Percentiles rank a stretch among this genome's conserved stretches.
Evolutionary conservation across 2,888 invertebrate species (phyloP).

Genomic region (Drosophila incognita): DNA sequence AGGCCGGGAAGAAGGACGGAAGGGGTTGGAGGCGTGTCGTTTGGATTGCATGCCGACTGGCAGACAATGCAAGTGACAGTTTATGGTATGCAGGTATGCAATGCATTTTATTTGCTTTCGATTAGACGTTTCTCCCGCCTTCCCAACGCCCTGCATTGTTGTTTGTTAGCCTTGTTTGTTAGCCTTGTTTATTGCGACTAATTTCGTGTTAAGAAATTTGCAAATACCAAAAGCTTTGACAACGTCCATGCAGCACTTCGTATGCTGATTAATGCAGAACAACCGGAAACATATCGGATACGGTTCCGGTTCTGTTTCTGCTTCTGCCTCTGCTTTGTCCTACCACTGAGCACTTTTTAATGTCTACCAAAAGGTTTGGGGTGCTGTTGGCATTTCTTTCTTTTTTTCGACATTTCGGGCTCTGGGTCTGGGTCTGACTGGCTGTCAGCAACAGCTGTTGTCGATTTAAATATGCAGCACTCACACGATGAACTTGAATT

Average conservation of each 20-base stretch:
- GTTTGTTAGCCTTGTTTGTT: constrained; percentile 58
- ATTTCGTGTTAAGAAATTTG: constrained; percentile 79
- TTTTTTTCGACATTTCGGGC: neutral
- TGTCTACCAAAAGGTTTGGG: constrained; percentile 8
- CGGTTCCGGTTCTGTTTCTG: constrained; percentile 21
- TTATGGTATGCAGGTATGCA: constrained; percentile 78
- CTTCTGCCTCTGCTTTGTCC: constrained; percentile 5
- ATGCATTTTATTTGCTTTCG: constrained; percentile 80
- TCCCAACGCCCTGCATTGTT: neutral
- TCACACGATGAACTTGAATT: constrained; percentile 70
- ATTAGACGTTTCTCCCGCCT: constrained; percentile 56
- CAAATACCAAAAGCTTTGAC: constrained; percentile 65
- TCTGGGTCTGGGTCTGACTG: constrained; percentile 13
- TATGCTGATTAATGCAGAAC: constrained; percentile 44
- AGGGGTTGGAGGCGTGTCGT: constrained; percentile 19
- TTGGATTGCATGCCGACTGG: constrained; percentile 45
- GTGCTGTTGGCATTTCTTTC: neutral
- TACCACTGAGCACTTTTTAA: constrained; percentile 32
- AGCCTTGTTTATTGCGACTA: constrained; percentile 77
- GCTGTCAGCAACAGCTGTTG: constrained; percentile 71
- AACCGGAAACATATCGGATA: constrained; percentile 46
- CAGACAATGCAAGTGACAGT: constrained; percentile 72
- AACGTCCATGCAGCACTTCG: constrained; percentile 36
- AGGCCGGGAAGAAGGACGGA: neutral
- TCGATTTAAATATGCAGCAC: constrained; percentile 49